phyloP scores from a whole-genome alignment of 2,113 vertebrate species.

The Dromaius novaehollandiae region DNA sequence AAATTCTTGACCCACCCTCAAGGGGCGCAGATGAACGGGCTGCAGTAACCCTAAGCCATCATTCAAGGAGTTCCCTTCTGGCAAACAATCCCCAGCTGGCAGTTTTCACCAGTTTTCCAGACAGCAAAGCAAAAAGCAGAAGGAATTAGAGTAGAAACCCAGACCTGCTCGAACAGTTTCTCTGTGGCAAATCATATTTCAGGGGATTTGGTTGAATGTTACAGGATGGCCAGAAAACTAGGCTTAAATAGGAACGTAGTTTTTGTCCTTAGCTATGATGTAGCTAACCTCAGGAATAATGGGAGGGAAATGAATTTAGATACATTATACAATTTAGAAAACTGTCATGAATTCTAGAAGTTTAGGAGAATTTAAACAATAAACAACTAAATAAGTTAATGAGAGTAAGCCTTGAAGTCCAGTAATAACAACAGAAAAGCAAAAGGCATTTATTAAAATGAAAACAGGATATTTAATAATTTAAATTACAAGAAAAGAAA shows the following conservation, averaged over 20 bases:
- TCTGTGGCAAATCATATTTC: neutral
- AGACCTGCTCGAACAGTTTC: neutral
- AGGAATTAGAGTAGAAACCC: neutral
- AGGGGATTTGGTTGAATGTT: neutral
- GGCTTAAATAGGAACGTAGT: neutral
- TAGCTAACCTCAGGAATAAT: neutral
- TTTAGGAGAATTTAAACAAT: neutral
- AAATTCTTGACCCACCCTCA: neutral
- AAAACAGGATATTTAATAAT: neutral
- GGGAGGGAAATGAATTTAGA: neutral
- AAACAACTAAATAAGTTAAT: neutral
- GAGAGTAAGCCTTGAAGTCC: neutral
- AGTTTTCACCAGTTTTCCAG: neutral
- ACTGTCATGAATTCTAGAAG: neutral
- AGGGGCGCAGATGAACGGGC: neutral
- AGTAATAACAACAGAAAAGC: neutral
- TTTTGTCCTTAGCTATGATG: neutral
- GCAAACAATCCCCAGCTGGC: neutral
- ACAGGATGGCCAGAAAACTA: neutral
- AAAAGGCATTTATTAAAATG: neutral
- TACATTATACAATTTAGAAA: neutral
- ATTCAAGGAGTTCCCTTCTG: neutral
- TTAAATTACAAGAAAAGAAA: neutral
- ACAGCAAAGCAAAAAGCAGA: neutral
- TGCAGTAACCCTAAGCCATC: fast-evolving